Evolutionary conservation across 2,797 vertebrate species (phyloP), one percentile per base, ranked within the genome.

Genomic region (Euthynnus affinis): DNA sequence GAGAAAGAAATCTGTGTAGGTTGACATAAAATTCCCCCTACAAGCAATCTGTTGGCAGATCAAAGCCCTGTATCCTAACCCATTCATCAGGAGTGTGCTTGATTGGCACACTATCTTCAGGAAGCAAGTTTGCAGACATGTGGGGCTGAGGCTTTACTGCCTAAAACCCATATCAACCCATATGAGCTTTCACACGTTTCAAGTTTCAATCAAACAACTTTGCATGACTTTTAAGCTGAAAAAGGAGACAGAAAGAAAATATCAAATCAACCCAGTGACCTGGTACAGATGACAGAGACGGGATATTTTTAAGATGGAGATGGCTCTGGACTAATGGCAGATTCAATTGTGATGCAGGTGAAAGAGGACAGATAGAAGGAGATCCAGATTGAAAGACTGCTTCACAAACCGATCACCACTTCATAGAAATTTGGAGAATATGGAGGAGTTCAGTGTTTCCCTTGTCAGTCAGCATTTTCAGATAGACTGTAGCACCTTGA

Each of bases 241-340:
- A 59, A 27, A 58, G 40, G 18, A 17, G 48, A 73, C 57, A 13
- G 44, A 48, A 9, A 44, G 27, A 56, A 71, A 79, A 60, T 29
- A 57, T 78, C 17, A 68, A 67, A 75, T 69, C 66, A 69, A 72
- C 22, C 17, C 58, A 25, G 58, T 73, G 67, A 72, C 66, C 63
- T 25, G 29, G 3, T 22, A 59, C n/a, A 29, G 58, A 37, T 34
- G 55, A 25, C 17, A 46, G 17, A 58, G 67, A 51, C 46, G 9
- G 58, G 42, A 46, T 62, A 32, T 66, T 48, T 70, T 40, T 32
- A 62, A 48, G 13, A 0, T 17, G 15, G 1, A 7, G 29, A 32
- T 6, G 6, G 29, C 29, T 32, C 1, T 32, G 29, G 29, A 32
- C 29, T 5, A 6, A 5, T 6, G 1, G 27, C n/a, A 44, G n/a